Percentiles rank a stretch among this genome's conserved stretches.
These are phyloP conservation scores for Andinoacara biseriatus DNA, from an alignment of 2,113 vertebrate species.

Conservation along the genomic window DNA sequence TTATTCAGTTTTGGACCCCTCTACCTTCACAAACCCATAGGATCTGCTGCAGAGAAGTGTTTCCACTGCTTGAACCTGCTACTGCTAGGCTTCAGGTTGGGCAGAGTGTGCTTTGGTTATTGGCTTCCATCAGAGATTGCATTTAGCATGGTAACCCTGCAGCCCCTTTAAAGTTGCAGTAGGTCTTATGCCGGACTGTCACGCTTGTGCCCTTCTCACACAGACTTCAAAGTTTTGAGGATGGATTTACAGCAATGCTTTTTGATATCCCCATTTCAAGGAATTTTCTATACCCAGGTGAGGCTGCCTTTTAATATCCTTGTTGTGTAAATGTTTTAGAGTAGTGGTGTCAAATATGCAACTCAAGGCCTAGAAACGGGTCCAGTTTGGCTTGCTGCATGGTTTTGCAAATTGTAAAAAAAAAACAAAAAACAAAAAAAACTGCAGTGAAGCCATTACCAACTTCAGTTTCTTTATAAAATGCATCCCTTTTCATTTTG, in stretches of 20 bases:
- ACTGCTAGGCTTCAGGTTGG: background rate
- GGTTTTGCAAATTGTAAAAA: background rate
- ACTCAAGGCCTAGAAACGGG: background rate
- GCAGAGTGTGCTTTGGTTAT: background rate
- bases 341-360: background rate
- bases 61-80: background rate
- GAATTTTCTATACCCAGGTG: background rate
- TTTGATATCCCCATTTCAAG: background rate
- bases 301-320: background rate
- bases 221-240: background rate
- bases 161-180: background rate
- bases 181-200: background rate
- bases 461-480: conserved; percentile 5
- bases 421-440: background rate
- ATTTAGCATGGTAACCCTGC: background rate
- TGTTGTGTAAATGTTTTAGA: background rate
- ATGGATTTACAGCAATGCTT: background rate
- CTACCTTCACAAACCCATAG: background rate
- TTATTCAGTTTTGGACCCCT: background rate
- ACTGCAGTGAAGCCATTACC: background rate
- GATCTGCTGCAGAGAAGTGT: background rate
- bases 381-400: background rate
- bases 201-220: background rate
- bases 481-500: background rate
- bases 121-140: background rate